These are phyloP conservation scores for Seriola dumerili DNA, from an alignment of 2,113 vertebrate genomes.

Conservation along the genomic window DNA sequence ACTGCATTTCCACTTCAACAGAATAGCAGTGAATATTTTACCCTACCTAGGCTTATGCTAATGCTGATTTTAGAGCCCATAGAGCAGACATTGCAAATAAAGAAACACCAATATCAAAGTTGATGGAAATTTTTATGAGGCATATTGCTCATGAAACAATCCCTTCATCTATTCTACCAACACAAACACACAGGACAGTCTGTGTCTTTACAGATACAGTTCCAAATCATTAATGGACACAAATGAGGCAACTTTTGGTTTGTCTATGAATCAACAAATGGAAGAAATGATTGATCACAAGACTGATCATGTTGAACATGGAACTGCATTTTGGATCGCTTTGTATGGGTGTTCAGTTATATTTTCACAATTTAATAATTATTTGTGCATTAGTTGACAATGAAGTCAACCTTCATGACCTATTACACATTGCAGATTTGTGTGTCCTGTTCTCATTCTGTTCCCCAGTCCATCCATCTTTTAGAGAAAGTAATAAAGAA, in stretches of 20 bases:
- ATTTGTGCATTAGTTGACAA: constrained; percentile 16
- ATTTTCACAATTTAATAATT: not conserved
- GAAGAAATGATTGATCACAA: constrained; percentile 40
- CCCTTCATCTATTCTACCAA: constrained; percentile 90
- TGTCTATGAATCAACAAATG: constrained; percentile 51
- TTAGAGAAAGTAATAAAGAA: constrained; percentile 4
- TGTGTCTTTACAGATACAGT: constrained; percentile 63
- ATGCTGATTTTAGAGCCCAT: constrained; percentile 1
- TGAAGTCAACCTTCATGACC: not conserved
- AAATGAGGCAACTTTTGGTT: constrained; percentile 70
- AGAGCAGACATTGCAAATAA: constrained; percentile 32
- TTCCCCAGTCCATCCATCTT: not conserved
- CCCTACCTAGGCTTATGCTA: not conserved
- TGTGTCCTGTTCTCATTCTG: not conserved
- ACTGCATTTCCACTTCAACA: constrained; percentile 41
- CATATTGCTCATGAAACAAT: constrained; percentile 90
- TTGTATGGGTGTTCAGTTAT: constrained; percentile 1
- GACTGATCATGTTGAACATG: constrained; percentile 22
- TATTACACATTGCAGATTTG: not conserved
- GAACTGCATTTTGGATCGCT: constrained; percentile 33
- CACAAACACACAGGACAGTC: constrained; percentile 93
- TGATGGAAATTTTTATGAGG: constrained; percentile 81
- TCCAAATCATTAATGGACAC: constrained; percentile 72
- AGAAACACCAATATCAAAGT: constrained; percentile 62
- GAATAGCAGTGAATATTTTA: not conserved